phyloP scores from a whole-genome alignment of 1,140 invertebrate genomes.

The Nilaparvata lugens region DNA sequence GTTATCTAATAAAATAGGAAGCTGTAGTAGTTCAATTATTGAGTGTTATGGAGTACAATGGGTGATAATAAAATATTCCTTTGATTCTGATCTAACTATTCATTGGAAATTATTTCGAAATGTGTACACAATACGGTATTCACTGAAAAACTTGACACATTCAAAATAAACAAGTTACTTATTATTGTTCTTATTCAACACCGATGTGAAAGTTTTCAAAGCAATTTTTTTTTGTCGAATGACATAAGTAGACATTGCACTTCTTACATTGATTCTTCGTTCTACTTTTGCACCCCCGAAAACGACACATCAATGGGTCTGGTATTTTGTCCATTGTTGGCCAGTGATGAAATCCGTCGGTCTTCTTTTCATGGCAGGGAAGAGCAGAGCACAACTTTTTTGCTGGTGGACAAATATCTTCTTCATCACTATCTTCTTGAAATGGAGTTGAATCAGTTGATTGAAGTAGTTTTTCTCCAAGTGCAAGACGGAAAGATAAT shows the following conservation, averaged over 20 bases:
- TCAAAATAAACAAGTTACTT: no score
- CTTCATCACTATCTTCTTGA: no score
- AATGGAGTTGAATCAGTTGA: neutral
- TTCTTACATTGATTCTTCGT: neutral
- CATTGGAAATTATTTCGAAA: no score
- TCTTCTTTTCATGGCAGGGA: neutral
- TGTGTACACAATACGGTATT: no score
- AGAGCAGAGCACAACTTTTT: neutral
- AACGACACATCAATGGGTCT: neutral
- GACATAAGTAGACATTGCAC: neutral
- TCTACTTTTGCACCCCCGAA: neutral
- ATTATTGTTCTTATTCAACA: no score
- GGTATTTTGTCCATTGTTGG: neutral
- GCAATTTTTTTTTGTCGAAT: neutral
- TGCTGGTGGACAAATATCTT: neutral
- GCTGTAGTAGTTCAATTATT: no score
- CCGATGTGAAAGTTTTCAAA: neutral
- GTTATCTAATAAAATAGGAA: no score
- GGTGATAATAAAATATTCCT: no score
- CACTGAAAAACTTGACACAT: no score
- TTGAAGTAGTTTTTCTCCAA: neutral
- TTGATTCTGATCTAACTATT: no score
- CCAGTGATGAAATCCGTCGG: neutral
- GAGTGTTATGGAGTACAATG: no score
- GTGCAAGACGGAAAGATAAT: neutral